Evolutionary conservation across 2,113 vertebrate species (phyloP).

Genomic region (Trachemys scripta): DNA sequence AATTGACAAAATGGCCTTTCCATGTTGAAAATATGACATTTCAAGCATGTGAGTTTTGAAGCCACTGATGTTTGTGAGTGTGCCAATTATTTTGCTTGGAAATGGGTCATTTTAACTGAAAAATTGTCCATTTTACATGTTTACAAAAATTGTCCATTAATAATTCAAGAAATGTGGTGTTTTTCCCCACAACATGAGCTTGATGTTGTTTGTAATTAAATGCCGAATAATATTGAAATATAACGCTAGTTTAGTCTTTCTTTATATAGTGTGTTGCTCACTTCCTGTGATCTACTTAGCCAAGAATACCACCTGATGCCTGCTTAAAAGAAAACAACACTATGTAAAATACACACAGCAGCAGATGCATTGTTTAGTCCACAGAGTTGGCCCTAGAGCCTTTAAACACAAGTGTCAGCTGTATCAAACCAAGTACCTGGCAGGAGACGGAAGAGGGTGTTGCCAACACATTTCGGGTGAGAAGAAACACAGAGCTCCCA

Average conservation of each 20-base stretch:
- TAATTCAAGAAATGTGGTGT: not conserved
- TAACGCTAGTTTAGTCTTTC: not conserved
- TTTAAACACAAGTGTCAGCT: not conserved
- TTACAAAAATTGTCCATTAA: not conserved
- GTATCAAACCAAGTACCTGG: rapidly evolving
- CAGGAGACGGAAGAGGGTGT: not conserved
- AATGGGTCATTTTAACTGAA: not conserved
- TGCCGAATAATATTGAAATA: not conserved
- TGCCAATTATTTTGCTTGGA: constrained; percentile 6
- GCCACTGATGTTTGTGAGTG: not conserved
- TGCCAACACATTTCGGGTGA: not conserved
- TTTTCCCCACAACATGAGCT: not conserved
- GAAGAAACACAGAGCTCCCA: not conserved
- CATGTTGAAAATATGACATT: constrained; percentile 50
- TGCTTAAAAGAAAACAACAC: too few relatives aligned
- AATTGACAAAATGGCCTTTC: constrained; percentile 66
- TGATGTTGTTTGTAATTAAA: not conserved
- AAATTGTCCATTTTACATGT: constrained; percentile 29
- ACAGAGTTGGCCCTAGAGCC: not conserved
- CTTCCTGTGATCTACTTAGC: not conserved
- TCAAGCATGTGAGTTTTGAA: constrained; percentile 12
- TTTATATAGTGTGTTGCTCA: not conserved
- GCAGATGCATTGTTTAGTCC: not conserved
- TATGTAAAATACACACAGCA: not conserved
- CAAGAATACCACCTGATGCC: not conserved